Conservation (phyloP, 2,113 vertebrate genomes). For the Coregonus clupeaformis region DNA sequence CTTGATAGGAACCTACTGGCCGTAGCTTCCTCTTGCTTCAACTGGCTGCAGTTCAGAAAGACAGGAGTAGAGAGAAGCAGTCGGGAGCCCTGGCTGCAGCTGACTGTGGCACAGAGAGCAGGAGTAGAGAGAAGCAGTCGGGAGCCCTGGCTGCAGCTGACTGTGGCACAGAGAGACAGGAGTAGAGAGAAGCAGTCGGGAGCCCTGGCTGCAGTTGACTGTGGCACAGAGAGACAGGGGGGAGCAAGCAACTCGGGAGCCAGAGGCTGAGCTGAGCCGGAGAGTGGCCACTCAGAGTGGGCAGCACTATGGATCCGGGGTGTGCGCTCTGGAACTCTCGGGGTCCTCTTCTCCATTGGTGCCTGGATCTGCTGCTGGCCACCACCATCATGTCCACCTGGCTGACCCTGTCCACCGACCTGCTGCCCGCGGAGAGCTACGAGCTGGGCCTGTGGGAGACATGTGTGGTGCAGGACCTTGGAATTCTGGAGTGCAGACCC, state of each 20-base stretch:
- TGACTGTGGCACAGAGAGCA: conserved; percentile 28
- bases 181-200: too few relatives aligned
- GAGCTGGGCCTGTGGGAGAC: conserved; percentile 78
- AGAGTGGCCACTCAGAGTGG: background rate
- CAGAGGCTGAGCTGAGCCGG: conserved; percentile 1
- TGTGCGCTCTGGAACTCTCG: conserved; percentile 66
- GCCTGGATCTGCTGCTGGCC: conserved; percentile 71
- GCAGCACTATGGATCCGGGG: conserved; percentile 56
- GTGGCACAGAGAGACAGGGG: too few relatives aligned
- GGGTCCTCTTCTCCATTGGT: conserved; percentile 61
- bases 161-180: conserved; percentile 29
- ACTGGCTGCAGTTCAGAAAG: conserved; percentile 38
- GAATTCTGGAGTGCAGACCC: conserved; percentile 65
- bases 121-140: conserved; percentile 5
- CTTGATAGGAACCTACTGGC: too few relatives aligned
- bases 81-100: conserved; percentile 7
- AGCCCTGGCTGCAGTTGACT: too few relatives aligned
- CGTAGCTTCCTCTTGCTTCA: too few relatives aligned
- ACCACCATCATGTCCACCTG: conserved; percentile 72
- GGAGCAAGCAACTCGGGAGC: conserved; percentile 23
- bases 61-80: too few relatives aligned
- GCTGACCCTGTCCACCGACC: conserved; percentile 70
- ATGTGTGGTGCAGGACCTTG: conserved; percentile 68
- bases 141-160: conserved; percentile 19
- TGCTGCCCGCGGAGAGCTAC: conserved; percentile 73